Evolutionary conservation across 2,113 vertebrate genomes (phyloP), one percentile per base, ranked within the genome.

Genomic region (Phrynocephalus versicolor): DNA sequence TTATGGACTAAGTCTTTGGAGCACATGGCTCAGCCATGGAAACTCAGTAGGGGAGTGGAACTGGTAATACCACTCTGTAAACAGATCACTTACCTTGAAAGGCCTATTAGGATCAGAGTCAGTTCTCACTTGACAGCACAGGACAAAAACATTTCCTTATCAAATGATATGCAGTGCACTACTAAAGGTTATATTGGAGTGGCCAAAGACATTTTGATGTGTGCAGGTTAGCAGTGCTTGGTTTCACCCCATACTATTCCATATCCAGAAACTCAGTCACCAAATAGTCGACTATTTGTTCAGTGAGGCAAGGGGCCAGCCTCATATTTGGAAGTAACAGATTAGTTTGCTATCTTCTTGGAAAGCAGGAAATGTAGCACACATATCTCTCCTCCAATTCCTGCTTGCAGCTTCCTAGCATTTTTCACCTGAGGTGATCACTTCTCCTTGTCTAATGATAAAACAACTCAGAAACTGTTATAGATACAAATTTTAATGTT

Each of bases 81-180:
- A 51, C n/a, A n/a, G n/a, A n/a, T 51, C 5, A 6, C 45, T 51
- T 51, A 51, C 45, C 5, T 51, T 51, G 45, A 51, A 51, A 51
- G 45, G 5, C 45, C 45, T 5, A 51, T 51, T 51, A 51, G 10
- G 45, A 10, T 51, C 10, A 10, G 5, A 51, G 45, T 51, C 5
- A 10, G 45, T 51, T 51, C 10, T 51, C 5, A 51, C 45, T 51
- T 51, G 45, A 51, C 45, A 51, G 45, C 10, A 51, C 45, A 10
- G 10, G 10, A 51, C 10, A 51, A 51, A 51, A 51, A 51, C 45
- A n/a, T n/a, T n/a, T n/a, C 71, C 0, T 0, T 51, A 86, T 88
- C 82, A 79, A 60, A 83, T 82, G 71, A 80, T 58, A 83, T 67
- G 35, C 37, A 74, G 70, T 81, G 79, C 81, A 37, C 64, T 65